Percentiles rank a stretch among this genome's conserved stretches.
phyloP scores from a whole-genome alignment of 2,888 invertebrate genomes.

The Cryptophagus acutangulus region DNA sequence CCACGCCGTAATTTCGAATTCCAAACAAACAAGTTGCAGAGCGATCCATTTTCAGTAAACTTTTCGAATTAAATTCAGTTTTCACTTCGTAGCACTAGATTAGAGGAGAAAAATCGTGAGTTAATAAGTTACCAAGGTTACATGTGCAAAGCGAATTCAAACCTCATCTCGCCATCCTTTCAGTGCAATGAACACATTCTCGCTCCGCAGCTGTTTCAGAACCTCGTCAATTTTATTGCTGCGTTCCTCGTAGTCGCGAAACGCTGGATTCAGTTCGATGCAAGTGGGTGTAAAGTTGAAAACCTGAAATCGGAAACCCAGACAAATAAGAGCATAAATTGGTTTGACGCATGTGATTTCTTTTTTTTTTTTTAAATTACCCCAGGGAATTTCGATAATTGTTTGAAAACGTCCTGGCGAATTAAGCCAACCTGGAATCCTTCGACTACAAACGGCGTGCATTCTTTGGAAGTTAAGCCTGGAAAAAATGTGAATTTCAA shows the following conservation, averaged over 20 bases:
- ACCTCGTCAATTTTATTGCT: conserved; percentile 74
- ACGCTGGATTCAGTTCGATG: conserved; percentile 82
- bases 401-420: conserved; percentile 76
- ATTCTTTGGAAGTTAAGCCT: conserved; percentile 75
- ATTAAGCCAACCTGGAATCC: conserved; percentile 87
- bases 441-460: conserved; percentile 82
- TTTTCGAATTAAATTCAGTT: conserved; percentile 60
- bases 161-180: conserved; percentile 94
- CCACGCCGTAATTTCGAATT: conserved; percentile 89
- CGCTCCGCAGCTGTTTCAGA: conserved; percentile 67
- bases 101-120: too few relatives aligned
- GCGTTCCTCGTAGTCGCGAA: conserved; percentile 78
- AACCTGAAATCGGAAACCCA: conserved; percentile 49
- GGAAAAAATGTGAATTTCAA: conserved; percentile 31
- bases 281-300: conserved; percentile 66
- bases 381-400: conserved; percentile 76
- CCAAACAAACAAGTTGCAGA: conserved; percentile 93
- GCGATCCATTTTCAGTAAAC: conserved; percentile 77
- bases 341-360: neutral
- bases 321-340: neutral
- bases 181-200: conserved; percentile 73
- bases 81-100: conserved; percentile 83
- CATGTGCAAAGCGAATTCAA: conserved; percentile 23
- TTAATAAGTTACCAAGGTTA: too few relatives aligned
- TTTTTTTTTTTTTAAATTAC: conserved; percentile 45